Evolutionary conservation across 2,113 vertebrate genomes (phyloP).

Genomic region (Artemisiospiza belli): DNA sequence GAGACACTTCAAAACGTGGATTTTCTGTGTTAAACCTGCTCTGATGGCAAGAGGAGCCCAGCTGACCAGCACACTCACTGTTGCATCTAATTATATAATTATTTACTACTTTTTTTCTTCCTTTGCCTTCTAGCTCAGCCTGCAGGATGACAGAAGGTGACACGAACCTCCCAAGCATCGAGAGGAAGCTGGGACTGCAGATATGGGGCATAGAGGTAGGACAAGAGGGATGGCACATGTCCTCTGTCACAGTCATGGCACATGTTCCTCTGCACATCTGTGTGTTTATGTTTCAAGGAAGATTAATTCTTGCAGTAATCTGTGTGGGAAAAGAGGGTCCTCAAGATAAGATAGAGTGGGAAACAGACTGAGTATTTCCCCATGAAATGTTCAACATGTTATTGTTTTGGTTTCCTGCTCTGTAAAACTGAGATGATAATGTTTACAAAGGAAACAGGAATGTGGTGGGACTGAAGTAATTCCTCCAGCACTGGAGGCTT

Average conservation of each 20-base stretch:
- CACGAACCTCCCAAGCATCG: conserved; percentile 64
- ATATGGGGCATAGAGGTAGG: conserved; percentile 92
- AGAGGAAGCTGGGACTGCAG: conserved; percentile 83
- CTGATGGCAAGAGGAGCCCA: not conserved
- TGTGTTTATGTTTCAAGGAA: not conserved
- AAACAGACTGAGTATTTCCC: not conserved
- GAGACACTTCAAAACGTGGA: not conserved
- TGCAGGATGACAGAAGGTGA: conserved; percentile 75
- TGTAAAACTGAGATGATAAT: not conserved
- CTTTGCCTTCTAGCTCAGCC: conserved; percentile 52
- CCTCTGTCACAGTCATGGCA: not conserved
- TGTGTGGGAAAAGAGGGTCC: not conserved
- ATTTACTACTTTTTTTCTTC: not conserved
- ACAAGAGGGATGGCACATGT: conserved; percentile 35
- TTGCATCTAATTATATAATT: not conserved
- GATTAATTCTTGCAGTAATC: not conserved
- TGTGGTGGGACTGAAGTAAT: not conserved
- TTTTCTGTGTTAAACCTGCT: not conserved
- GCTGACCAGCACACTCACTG: not conserved
- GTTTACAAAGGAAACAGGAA: not conserved
- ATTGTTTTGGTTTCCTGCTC: not conserved
- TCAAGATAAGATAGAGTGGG: not conserved
- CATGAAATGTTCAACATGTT: not conserved
- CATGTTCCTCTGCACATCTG: not conserved
- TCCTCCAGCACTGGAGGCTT: not conserved